Evolutionary conservation across 2,797 vertebrate species (phyloP).

Genomic region (Hirundo rustica): DNA sequence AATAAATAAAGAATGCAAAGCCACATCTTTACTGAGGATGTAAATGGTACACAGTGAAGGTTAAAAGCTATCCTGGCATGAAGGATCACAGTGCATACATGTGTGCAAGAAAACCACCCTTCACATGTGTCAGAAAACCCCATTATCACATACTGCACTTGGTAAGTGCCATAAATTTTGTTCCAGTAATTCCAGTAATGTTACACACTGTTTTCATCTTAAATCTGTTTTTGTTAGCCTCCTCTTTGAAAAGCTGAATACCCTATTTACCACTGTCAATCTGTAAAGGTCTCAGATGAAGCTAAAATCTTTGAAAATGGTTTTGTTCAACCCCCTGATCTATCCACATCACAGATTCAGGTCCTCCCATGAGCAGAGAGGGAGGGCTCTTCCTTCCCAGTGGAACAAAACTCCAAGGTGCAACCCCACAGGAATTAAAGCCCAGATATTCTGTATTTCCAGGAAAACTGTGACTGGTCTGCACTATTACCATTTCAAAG

Average conservation of each 20-base stretch:
- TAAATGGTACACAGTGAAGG: neutral
- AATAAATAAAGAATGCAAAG: neutral
- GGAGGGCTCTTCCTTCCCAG: neutral
- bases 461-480: neutral
- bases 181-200: neutral
- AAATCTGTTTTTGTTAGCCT: neutral
- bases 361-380: neutral
- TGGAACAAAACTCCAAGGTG: neutral
- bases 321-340: neutral
- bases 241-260: neutral
- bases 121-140: neutral
- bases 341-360: neutral
- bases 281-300: neutral
- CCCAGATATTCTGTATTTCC: neutral
- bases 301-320: neutral
- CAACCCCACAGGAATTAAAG: neutral
- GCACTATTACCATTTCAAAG: neutral
- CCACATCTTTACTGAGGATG: neutral
- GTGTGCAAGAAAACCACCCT: neutral
- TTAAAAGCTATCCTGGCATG: neutral
- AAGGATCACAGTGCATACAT: neutral
- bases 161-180: neutral
- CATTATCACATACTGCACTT: neutral
- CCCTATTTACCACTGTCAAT: neutral
- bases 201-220: neutral